Base-by-base conservation (phyloP, 2,113 vertebrate species). In the Machaerirhynchus nigripectus region DNA sequence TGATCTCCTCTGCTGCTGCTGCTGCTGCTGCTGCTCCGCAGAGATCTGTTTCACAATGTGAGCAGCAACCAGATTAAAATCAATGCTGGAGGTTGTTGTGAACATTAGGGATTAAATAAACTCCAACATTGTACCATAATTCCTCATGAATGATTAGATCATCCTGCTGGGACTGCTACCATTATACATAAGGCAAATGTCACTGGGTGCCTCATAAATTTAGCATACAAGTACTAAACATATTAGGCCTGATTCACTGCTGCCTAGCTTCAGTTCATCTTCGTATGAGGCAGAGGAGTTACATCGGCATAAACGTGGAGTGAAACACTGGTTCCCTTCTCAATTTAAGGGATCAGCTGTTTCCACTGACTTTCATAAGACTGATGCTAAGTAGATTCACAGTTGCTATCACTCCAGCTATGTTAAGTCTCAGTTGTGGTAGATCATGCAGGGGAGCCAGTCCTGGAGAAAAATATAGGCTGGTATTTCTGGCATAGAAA, bases 121-220 rank as follows among this genome's bases (percentile, higher is more conserved):
- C 88, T 93, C 64, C 83, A 87, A 35, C 71, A 22, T 27, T 67
- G 60, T 63, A 39, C 80, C n/a, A 2, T 88, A 96, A 93, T 93
- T 96, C 85, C 88, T 93, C 85, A 64, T 93, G 90, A 95, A 90
- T 76, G 57, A 96, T 96, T 95, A 93, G 85, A 94, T 86, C 93
- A 84, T 93, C 92, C 90, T 93, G 92, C 96, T 96, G 92, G 73
- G 95, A 97, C 65, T 71, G 64, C 92, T 95, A 97, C 92, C 79
- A 92, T 93, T 90, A 67, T 90, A 78, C 68, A 84, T 90, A 96
- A 94, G 93, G 90, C 90, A 94, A 96, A 94, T 95, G 95, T 94
- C 93, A 92, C 76, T 30, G 68, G 61, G 37, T 89, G 85, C 83
- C 93, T 93, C 96, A 90, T 96, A 96, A 95, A 97, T 97, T 89